Base-by-base conservation (phyloP, 2,113 vertebrate genomes). In the Gambusia affinis region DNA sequence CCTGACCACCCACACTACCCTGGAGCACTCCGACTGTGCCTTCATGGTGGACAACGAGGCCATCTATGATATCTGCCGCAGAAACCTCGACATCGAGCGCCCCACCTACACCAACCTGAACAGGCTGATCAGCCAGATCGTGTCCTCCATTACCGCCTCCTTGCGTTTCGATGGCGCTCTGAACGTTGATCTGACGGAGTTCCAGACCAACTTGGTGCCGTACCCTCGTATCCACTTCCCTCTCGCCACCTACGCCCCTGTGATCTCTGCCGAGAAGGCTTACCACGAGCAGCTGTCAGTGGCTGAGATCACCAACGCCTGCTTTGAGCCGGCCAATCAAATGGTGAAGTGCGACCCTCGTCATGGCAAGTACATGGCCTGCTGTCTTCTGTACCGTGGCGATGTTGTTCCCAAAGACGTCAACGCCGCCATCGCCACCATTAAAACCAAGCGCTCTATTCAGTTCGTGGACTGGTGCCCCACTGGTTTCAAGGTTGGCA, bases 141-240 rank as follows among this genome's bases (percentile, higher is more conserved):
- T 94, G 67, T 94, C 94, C 78, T 95, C 93, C 81, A 94, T 95
- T 83, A 96, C 96, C 0, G 96, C 96, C 0, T 97, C 96, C 0
- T 90, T 97, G 29, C 86, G 96, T 17, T 97, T 97, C 1, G 96
- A 97, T 0, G 96, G 96, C 5, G 96, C 96, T 44, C 93, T 97
- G 42, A 97, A 97, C 0, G 96, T 97, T 0, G 96, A 97, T 76
- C 94, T 97, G 73, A 97, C 96, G 0, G 96, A 97, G 80, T 97
- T 97, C 91, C 96, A 97, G 93, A 95, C 92, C 90, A 94, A 94
- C 87, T 83, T 85, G 89, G 93, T 92, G 76, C 92, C 90, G 39
- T 92, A 93, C 1, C 92, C 92, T n/a, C 92, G 92, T 72, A 94
- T 93, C 85, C 92, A 91, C 65, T 92, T 94, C 89, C 93, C 91